Evolutionary conservation across 2,888 invertebrate genomes (phyloP), one percentile per base, ranked within the genome.

Genomic region (Caenorhabditis becei): DNA sequence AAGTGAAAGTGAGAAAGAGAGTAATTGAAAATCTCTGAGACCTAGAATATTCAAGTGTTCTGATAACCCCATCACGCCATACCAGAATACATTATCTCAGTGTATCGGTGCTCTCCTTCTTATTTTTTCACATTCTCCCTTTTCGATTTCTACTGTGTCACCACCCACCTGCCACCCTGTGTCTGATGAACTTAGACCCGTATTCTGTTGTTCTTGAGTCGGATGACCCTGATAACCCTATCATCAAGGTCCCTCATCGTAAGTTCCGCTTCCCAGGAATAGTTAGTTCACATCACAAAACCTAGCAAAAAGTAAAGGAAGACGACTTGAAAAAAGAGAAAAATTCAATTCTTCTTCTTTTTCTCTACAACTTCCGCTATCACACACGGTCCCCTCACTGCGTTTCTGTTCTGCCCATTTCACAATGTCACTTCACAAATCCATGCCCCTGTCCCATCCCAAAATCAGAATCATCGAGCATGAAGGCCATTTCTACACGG

Each of bases 101-200:
- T 49, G 35, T 51, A 44, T 24, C 51, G 44, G 41, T 53, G 62
- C n/a, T n/a, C 28, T 41, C 41, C 14, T 41, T 14, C 14, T 14
- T 41, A 59, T 32, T 32, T 44, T 53, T 16, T 20, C 28, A 24
- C 18, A 41, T 54, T 54, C 11, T 28, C 54, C 26, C 54, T 67
- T 54, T 66, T 51, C 16, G 20, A 7, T 49, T 41, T 14, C 41
- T 11, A 7, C 41, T 41, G 41, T 41, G 11, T 41, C 14, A 41
- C 41, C 14, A 41, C n/a, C 18, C 32, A 32, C 32, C 32, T 53
- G 71, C 71, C 53, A 71, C 44, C 71, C 74, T 74, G 74, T 74
- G 74, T 65, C 74, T 74, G 41, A 74, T 74, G 74, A 74, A 74
- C 58, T 65, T 74, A 5, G 75, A 75, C 35, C 75, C 75, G 53